Evolutionary conservation across 2,113 vertebrate species (phyloP).

Genomic region (Notothenia coriiceps): DNA sequence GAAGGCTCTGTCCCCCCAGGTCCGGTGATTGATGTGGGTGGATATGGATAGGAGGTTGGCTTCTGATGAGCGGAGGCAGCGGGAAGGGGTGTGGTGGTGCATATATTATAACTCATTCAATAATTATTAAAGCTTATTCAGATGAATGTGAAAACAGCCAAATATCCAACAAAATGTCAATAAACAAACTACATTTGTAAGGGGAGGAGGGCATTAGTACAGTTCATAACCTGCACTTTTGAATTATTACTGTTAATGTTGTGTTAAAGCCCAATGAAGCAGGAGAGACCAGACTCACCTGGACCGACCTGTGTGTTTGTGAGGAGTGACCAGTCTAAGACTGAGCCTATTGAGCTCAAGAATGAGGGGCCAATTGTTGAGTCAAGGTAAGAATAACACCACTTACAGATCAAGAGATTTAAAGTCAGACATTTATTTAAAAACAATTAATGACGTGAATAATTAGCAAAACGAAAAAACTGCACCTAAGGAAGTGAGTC

Average conservation of each 20-base stretch:
- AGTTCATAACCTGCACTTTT: neutral
- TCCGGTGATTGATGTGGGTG: too few species aligned
- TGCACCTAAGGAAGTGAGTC: neutral
- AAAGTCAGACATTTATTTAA: too few species aligned
- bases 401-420: neutral
- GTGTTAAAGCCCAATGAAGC: neutral
- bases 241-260: neutral
- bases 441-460: too few species aligned
- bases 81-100: too few species aligned
- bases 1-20: too few species aligned
- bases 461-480: too few species aligned
- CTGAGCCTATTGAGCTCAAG: neutral
- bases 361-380: neutral
- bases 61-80: too few species aligned
- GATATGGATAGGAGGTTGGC: too few species aligned
- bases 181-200: neutral
- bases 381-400: neutral
- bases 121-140: too few species aligned
- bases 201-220: neutral
- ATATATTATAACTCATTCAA: too few species aligned
- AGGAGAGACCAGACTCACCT: neutral
- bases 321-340: neutral
- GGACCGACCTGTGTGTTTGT: neutral
- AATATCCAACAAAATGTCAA: neutral
- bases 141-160: neutral